Evolutionary conservation across 1,140 invertebrate genomes (phyloP).

Genomic region (Hyposmocoma kahamanoa): DNA sequence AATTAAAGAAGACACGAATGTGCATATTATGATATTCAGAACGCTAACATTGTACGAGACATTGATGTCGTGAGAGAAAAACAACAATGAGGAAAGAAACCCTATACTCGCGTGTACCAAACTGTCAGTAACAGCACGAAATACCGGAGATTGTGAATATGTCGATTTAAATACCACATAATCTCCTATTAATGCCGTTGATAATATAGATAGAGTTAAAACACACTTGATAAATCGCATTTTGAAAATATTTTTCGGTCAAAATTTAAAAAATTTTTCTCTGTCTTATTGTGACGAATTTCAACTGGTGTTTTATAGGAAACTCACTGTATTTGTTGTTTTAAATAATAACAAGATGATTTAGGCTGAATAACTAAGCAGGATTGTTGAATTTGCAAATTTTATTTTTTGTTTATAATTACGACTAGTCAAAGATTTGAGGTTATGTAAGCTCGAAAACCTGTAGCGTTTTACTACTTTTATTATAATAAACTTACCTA

Average conservation of each 20-base stretch:
- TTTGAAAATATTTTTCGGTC: too few species aligned
- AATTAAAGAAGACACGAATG: slow-evolving; percentile 40
- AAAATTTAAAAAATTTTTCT: too few species aligned
- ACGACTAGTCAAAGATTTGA: slow-evolving; percentile 4
- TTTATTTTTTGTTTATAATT: slow-evolving; percentile 10
- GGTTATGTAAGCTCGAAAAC: slow-evolving; percentile 4
- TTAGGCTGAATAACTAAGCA: too few species aligned
- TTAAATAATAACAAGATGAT: too few species aligned
- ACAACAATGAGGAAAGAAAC: slow-evolving; percentile 35
- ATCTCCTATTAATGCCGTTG: slow-evolving; percentile 36
- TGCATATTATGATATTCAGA: slow-evolving; percentile 42
- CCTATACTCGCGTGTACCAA: slow-evolving; percentile 39
- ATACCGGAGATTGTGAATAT: slow-evolving; percentile 33
- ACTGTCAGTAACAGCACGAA: slow-evolving; percentile 39
- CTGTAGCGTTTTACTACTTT: slow-evolving; percentile 5
- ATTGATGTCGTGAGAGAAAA: slow-evolving; percentile 35
- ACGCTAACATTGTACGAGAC: slow-evolving; percentile 20
- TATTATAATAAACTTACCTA: too few species aligned
- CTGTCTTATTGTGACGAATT: too few species aligned
- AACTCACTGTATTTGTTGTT: too few species aligned
- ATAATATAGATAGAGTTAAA: slow-evolving; percentile 31
- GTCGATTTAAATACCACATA: slow-evolving; percentile 45
- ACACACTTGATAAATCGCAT: slow-evolving; percentile 31
- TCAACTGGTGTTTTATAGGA: too few species aligned
- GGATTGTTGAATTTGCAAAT: too few species aligned